A percentile compares a stretch with the other conserved stretches of the same genome.
phyloP scores from a whole-genome alignment of 2,797 vertebrate species.

The Sciurus carolinensis region DNA sequence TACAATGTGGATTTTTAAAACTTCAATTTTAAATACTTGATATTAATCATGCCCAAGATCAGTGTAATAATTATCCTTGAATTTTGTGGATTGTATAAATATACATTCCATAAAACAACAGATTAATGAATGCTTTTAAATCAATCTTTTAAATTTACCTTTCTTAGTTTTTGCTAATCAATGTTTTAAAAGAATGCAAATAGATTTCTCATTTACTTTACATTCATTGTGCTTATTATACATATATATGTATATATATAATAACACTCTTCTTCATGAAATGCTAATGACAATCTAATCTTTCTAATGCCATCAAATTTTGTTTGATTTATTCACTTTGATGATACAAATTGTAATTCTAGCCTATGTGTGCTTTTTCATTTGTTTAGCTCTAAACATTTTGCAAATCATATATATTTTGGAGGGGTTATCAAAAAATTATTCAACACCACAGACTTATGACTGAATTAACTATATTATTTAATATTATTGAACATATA shows the following conservation, averaged over 20 bases:
- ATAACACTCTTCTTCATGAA: not conserved
- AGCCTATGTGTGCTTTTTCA: not conserved
- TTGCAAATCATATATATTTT: not conserved
- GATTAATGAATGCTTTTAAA: constrained; percentile 17
- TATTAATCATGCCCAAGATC: constrained; percentile 4
- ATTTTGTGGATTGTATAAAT: not conserved
- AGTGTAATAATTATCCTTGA: not conserved
- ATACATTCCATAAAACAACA: not conserved
- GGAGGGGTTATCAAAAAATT: not conserved
- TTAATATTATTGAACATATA: not conserved
- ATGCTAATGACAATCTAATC: not conserved
- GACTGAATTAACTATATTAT: not conserved
- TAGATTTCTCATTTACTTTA: not conserved
- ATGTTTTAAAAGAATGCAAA: not conserved
- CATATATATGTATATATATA: not conserved
- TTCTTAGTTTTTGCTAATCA: not conserved
- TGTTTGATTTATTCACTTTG: not conserved
- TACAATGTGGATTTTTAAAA: not conserved
- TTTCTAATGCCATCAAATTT: constrained; percentile 52
- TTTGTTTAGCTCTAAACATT: not conserved
- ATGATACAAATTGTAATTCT: not conserved
- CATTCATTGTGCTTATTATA: not conserved
- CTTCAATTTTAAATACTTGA: not conserved
- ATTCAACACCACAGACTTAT: not conserved
- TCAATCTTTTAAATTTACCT: not conserved